Evolutionary conservation across 2,113 vertebrate species (phyloP).

Genomic region (Tragelaphus strepsiceros): DNA sequence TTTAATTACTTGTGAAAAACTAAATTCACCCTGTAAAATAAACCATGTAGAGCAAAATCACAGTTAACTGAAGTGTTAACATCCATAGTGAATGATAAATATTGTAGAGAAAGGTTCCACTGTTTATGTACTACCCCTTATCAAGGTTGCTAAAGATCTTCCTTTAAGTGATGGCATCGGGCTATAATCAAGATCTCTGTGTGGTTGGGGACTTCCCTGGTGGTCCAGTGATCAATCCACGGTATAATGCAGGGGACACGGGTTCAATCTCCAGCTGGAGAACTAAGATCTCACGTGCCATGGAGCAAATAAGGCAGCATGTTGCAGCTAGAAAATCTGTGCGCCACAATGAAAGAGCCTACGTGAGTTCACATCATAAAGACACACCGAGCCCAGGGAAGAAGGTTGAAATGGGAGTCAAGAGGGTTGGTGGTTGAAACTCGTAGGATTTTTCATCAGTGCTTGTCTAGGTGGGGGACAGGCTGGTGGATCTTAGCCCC

Average conservation of each 20-base stretch:
- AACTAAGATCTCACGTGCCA: neutral
- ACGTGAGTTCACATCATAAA: neutral
- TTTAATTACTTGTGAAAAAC: neutral
- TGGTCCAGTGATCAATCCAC: neutral
- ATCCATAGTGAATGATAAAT: neutral
- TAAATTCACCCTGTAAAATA: neutral
- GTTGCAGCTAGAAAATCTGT: neutral
- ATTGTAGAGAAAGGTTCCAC: neutral
- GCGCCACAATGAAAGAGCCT: neutral
- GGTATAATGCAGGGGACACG: neutral
- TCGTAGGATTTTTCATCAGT: neutral
- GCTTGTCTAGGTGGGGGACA: neutral
- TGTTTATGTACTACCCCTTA: neutral
- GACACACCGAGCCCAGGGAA: neutral
- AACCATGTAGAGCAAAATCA: neutral
- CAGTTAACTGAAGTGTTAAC: neutral
- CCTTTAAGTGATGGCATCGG: neutral
- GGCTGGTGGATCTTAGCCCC: neutral
- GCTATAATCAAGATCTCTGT: neutral
- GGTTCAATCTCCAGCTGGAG: neutral
- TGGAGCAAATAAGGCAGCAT: neutral
- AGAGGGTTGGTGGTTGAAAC: neutral
- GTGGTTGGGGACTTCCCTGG: neutral
- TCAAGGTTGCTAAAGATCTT: neutral
- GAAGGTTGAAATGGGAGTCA: neutral